Evolutionary conservation across 2,113 vertebrate genomes (phyloP).

Genomic region (Corynorhinus townsendii): DNA sequence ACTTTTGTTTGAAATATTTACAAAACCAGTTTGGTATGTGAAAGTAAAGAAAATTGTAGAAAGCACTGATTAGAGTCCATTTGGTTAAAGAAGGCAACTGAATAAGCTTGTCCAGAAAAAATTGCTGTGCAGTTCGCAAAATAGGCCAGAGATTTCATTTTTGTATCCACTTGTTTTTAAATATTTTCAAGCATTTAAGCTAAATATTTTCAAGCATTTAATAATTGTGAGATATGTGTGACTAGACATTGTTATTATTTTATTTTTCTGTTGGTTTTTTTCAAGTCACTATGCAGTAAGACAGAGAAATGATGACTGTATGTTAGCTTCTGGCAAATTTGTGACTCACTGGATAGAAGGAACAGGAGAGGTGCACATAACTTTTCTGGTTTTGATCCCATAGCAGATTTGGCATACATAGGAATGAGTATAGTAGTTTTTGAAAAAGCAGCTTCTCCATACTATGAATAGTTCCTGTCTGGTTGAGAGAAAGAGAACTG

Average conservation of each 20-base stretch:
- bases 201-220: neutral
- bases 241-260: neutral
- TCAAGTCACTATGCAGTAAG: neutral
- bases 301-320: neutral
- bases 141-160: neutral
- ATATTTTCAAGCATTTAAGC: neutral
- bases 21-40: neutral
- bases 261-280: neutral
- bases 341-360: neutral
- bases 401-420: neutral
- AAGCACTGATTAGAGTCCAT: neutral
- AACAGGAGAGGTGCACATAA: accelerated
- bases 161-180: neutral
- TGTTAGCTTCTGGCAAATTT: neutral
- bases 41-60: neutral
- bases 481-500: neutral
- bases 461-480: neutral
- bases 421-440: neutral
- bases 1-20: neutral
- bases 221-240: neutral
- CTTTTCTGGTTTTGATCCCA: neutral
- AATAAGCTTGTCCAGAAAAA: neutral
- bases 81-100: neutral
- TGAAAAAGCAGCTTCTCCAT: neutral
- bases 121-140: neutral